A percentile compares a stretch with the other conserved stretches of the same genome.
phyloP scores from a whole-genome alignment of 2,797 vertebrate genomes.

The Galago senegalensis region DNA sequence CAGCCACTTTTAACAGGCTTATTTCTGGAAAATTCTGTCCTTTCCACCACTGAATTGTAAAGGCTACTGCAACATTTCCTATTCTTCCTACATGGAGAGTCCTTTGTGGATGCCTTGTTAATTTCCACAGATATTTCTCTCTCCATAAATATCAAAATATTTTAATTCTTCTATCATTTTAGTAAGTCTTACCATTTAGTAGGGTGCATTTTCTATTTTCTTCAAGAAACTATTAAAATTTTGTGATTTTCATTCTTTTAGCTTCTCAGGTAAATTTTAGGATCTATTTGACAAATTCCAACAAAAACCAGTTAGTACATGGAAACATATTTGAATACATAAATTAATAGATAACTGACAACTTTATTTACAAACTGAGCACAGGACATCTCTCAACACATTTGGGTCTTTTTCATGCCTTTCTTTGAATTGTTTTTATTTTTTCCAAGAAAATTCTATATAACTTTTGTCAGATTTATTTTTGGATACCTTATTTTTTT shows the following conservation, averaged over 20 bases:
- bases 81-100: neutral
- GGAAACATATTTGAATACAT: neutral
- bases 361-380: neutral
- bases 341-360: neutral
- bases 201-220: neutral
- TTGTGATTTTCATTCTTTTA: neutral
- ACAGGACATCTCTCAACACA: neutral
- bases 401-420: neutral
- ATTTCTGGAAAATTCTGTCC: neutral
- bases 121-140: conserved; percentile 1
- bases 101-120: neutral
- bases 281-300: neutral
- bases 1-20: neutral
- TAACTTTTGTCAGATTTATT: conserved; percentile 13
- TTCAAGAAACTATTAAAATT: neutral
- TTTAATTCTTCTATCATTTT: neutral
- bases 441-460: neutral
- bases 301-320: neutral
- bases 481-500: neutral
- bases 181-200: neutral
- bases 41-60: neutral
- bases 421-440: neutral
- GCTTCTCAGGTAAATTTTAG: neutral
- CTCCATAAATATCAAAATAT: neutral
- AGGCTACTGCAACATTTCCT: neutral